Conservation (phyloP, 2,888 invertebrate species). For the Trachelus iudaicus region DNA sequence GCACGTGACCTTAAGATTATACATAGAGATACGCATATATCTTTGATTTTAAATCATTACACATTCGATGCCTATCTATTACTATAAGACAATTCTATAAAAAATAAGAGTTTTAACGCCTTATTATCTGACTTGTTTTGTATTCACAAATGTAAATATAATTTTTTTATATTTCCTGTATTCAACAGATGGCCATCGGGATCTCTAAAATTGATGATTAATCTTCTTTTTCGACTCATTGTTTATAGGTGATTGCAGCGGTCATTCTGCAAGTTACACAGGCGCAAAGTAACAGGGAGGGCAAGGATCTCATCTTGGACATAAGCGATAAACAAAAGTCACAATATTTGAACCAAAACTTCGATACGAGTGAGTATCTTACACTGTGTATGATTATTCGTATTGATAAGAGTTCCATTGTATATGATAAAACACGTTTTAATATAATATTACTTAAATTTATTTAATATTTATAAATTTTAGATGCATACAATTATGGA, state of each 20-base stretch:
- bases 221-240: neutral
- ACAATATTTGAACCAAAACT: constrained; percentile 81
- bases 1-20: neutral
- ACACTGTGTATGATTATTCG: neutral
- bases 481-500: constrained; percentile 81
- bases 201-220: neutral
- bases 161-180: neutral
- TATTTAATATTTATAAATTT: constrained; percentile 28
- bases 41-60: neutral
- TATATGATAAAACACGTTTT: neutral
- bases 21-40: neutral
- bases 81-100: neutral
- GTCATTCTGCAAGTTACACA: constrained; percentile 62
- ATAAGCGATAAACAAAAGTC: constrained; percentile 79
- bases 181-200: neutral
- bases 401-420: neutral
- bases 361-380: constrained; percentile 76
- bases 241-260: constrained; percentile 64
- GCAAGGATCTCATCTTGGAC: constrained; percentile 76
- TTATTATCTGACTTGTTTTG: neutral
- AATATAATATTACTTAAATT: neutral
- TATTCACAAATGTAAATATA: neutral
- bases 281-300: constrained; percentile 43
- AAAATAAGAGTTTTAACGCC: neutral
- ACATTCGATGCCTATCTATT: neutral